Evolutionary conservation across 1,140 invertebrate species (phyloP), one percentile per base, ranked within the genome.

Genomic region (Papilio aristodemus): DNA sequence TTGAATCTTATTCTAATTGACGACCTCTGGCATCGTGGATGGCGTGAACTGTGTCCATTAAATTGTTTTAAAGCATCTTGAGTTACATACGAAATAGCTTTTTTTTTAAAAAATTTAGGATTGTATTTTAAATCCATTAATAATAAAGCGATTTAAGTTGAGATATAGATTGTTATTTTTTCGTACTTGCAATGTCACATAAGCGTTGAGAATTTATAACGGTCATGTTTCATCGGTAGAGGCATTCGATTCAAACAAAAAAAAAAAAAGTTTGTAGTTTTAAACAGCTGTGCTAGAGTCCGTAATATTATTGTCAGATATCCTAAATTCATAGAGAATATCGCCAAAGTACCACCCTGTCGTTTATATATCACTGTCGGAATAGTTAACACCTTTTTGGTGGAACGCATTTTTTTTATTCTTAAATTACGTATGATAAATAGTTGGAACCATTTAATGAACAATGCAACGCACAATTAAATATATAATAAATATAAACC

Each of bases 231-330:
- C 14, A 17, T 19, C 19, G 43, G 43, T n/a, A 50, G 1, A 19
- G 9, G 1, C 19, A 0, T 10, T 19, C 17, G 43, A 6, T 9
- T 19, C n/a, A 14, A 43, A n/a, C 13, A 46, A n/a, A n/a, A n/a
- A n/a, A n/a, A n/a, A n/a, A n/a, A n/a, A n/a, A n/a, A n/a, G n/a
- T n/a, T 37, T 25, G 36, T 38, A 57, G 27, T 59, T 59, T 37
- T 9, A 69, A 71, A 57, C 73, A 62, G 73, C 74, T n/a, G n/a
- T n/a, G 73, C 76, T 72, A 80, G 74, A 81, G 75, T 85, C 84
- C 85, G 83, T 81, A 76, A 83, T 79, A 90, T 90, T 91, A 91
- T 91, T 89, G 89, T 91, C 89, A 79, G 84, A 80, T 83, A 83
- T 87, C 75, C 81, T 89, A 88, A 89, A 87, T 88, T 86, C 85